Base-by-base conservation (phyloP, 2,888 invertebrate genomes). In the Melanostoma mellinum region DNA sequence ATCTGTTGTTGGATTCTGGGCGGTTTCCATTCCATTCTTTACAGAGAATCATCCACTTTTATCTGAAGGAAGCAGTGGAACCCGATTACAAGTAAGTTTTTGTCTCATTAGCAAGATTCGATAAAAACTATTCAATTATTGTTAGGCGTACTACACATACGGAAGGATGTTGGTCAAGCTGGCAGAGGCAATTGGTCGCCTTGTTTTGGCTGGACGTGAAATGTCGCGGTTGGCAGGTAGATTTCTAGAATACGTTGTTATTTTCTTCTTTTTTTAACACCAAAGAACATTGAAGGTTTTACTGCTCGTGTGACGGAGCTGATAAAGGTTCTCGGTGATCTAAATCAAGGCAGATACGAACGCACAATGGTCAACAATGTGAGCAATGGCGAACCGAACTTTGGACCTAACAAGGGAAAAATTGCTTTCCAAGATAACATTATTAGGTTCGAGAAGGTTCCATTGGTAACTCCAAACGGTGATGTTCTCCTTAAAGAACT, bases 401-500 rank as follows among this genome's bases (percentile, higher is more conserved):
- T 94, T 78, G 92, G 93, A 0, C 96, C 97, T 0, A 97, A 96
- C 56, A 94, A 94, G 35, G 98, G 98, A 4, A 93, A 93, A 88
- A 94, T 98, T 86, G 92, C 96, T 67, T 96, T 96, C 89, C 94
- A 95, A 89, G 98, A 99, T 90, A 96, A 98, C 89, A 91, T 98
- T 10, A 98, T 97, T 88, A 94, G 95, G 85, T 99, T 99, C 92
- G 97, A 98, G 84, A 93, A 94, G 80, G 99, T 99, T 32, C 99
- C 99, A 2, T 93, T 99, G 69, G 96, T 99, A 33, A 99, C 99
- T 0, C 99, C 99, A 2, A 99, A 99, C 89, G 99, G 99, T 0
- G 99, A 99, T 90, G 93, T 99, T 6, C 94, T 99, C 48, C 95
- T 99, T 44, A 94, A 95, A 87, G 97, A 97, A 87, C 92, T 99